A percentile compares a stretch with the other conserved stretches of the same genome.
Evolutionary conservation across 1,140 invertebrate species (phyloP).

Genomic region (Hylaeus volcanicus): DNA sequence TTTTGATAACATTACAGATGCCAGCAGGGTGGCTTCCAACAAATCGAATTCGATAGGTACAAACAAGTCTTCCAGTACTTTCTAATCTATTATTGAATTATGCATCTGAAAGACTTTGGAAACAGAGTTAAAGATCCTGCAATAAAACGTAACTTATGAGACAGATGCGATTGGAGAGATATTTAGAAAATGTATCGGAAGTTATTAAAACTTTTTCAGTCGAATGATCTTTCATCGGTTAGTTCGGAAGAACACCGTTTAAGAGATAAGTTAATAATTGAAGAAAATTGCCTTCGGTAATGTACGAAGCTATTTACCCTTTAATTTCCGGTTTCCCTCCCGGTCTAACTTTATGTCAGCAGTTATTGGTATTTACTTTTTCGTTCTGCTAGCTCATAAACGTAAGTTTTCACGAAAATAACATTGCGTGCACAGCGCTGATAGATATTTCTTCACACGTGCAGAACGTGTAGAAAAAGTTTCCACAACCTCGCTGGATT

Average conservation of each 20-base stretch:
- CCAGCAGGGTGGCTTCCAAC: too few species aligned
- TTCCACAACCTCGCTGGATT: constrained; percentile 16
- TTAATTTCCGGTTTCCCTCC: constrained; percentile 8
- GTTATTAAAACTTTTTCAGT: constrained; percentile 15
- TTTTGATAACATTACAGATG: too few species aligned
- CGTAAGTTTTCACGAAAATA: constrained; percentile 14
- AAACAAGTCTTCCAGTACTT: too few species aligned
- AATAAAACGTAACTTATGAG: not conserved
- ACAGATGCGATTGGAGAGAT: not conserved
- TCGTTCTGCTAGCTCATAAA: not conserved
- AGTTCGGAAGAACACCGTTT: not conserved
- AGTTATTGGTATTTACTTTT: constrained; percentile 20
- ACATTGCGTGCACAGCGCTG: constrained; percentile 20
- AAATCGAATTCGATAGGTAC: too few species aligned
- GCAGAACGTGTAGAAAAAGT: constrained; percentile 28
- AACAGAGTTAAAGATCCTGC: too few species aligned
- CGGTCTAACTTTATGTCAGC: not conserved
- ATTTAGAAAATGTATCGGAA: constrained; percentile 5
- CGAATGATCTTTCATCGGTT: not conserved
- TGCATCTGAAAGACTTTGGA: not conserved
- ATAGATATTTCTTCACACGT: constrained; percentile 29
- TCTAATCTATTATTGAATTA: not conserved
- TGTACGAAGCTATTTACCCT: not conserved
- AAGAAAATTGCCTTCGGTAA: not conserved
- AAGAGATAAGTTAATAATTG: constrained; percentile 23